Percentiles rank a stretch among this genome's conserved stretches.
These are phyloP conservation scores for Cheirogaleus major DNA, from an alignment of 2,797 vertebrate genomes.

Conservation along the genomic window DNA sequence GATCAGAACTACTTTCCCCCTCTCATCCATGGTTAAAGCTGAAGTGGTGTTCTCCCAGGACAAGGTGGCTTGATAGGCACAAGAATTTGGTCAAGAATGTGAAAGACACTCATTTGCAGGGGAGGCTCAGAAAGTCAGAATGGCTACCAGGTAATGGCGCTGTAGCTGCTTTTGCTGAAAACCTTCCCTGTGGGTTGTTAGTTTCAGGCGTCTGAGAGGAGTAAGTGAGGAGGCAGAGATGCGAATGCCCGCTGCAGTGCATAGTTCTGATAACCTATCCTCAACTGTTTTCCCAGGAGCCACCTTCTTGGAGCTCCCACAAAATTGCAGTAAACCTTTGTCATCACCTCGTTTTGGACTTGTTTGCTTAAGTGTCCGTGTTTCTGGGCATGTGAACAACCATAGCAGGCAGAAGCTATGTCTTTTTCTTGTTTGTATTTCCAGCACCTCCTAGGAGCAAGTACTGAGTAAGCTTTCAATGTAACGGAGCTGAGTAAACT, in stretches of 20 bases:
- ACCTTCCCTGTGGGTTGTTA: background rate
- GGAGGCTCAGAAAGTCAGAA: background rate
- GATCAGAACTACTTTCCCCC: background rate
- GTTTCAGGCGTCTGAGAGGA: background rate
- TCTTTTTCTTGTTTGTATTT: background rate
- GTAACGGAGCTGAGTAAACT: background rate
- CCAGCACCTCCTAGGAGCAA: background rate
- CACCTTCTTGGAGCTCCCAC: background rate
- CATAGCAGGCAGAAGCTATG: background rate
- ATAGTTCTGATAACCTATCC: background rate
- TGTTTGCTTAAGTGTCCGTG: background rate
- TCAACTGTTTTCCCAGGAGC: background rate
- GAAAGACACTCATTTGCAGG: background rate
- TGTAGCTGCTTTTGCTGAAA: background rate
- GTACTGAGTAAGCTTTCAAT: background rate
- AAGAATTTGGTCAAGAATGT: background rate
- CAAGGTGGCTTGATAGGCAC: background rate
- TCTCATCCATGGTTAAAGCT: background rate
- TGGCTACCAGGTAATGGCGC: background rate
- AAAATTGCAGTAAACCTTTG: background rate
- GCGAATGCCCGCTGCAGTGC: background rate
- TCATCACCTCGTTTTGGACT: background rate
- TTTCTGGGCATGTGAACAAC: background rate
- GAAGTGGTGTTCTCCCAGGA: background rate
- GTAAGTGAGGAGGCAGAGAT: background rate